Evolutionary conservation across 2,113 vertebrate genomes (phyloP), one percentile per base, ranked within the genome.

Genomic region (Mola mola): DNA sequence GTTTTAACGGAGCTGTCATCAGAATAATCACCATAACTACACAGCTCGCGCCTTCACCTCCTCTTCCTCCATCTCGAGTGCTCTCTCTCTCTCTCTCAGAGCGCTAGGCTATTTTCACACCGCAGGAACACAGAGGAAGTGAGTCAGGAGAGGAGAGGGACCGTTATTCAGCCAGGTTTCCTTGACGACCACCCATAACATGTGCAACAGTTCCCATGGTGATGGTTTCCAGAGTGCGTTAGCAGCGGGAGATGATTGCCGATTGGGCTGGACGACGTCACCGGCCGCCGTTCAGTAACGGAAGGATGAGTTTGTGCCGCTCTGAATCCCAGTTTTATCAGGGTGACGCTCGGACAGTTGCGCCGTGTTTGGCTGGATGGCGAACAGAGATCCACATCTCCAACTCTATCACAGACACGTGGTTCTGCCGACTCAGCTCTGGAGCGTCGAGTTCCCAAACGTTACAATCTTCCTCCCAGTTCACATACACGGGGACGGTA

Each of bases 151-250:
- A 68, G 52, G 16, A 57, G 56, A 57, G 43, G 62, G 38, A 7
- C 64, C 47, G 57, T 80, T 81, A 82, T 84, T 78, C 59, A 80
- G 75, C 65, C 57, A 41, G 61, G 86, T 92, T 85, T 80, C 90
- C 90, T 79, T 90, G 87, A 79, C 87, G 60, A 92, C 92, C 78
- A 58, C 57, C 52, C 57, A 71, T 82, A 79, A 86, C 88, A 90
- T 88, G 81, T 49, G 77, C 85, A 87, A 78, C 80, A 66, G 90
- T 92, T 93, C 84, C 92, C 89, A 93, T 93, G 90, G 91, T 28
- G 72, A 93, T 81, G 74, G 62, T 80, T 83, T 50, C 33, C 63
- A 57, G 61, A 73, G 58, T 36, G 72, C 26, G 48, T 68, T 78
- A 72, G 81, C 81, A 77, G 78, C 50, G 9, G 79, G 73, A 72